Percentiles rank a stretch among this genome's conserved stretches.
Evolutionary conservation across 2,888 invertebrate species (phyloP).

Genomic region (Pegoplata infirma): DNA sequence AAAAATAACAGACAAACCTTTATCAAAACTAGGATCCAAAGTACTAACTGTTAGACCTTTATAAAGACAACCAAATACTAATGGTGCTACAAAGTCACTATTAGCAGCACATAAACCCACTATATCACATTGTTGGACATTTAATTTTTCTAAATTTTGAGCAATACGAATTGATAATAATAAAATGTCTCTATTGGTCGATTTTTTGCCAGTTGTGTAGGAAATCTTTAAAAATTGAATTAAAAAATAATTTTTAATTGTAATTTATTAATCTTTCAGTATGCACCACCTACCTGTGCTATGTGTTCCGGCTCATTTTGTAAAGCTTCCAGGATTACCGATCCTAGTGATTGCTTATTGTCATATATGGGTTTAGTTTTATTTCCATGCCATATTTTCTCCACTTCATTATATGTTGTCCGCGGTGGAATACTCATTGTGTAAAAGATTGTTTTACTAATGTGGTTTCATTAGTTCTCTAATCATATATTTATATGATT

Average conservation of each 20-base stretch:
- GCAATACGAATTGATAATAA: constrained; percentile 31
- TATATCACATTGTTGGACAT: constrained; percentile 59
- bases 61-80: constrained; percentile 58
- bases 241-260: no score
- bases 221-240: no score
- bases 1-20: constrained; percentile 31
- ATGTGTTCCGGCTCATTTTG: constrained; percentile 28
- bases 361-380: not conserved
- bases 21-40: constrained; percentile 58
- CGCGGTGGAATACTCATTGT: not conserved
- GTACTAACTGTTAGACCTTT: constrained; percentile 57
- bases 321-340: constrained; percentile 1
- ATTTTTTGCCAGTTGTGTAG: constrained; percentile 18
- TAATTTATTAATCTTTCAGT: no score
- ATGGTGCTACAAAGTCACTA: constrained; percentile 58
- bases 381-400: constrained; percentile 39
- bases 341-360: constrained; percentile 16
- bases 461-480: not conserved
- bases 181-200: constrained; percentile 34
- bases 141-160: constrained; percentile 33
- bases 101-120: constrained; percentile 61
- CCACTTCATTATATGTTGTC: constrained; percentile 16
- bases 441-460: not conserved
- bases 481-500: no score
- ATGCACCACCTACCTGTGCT: constrained; percentile 47